phyloP scores from a whole-genome alignment of 2,797 vertebrate genomes.

The Helarctos malayanus region DNA sequence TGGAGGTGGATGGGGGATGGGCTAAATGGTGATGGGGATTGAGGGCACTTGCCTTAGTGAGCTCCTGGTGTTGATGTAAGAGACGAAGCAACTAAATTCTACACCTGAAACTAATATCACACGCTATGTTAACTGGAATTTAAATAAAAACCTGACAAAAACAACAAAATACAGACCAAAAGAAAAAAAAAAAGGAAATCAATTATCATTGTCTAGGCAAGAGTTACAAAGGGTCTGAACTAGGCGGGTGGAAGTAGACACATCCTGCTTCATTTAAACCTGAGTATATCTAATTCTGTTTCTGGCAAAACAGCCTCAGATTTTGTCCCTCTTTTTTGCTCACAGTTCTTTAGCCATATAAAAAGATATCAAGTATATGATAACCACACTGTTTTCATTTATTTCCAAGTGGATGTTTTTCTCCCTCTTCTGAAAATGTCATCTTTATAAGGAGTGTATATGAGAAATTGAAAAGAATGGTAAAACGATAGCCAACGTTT shows the following conservation, averaged over 20 bases:
- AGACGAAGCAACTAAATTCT: neutral
- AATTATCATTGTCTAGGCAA: neutral
- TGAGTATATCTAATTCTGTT: neutral
- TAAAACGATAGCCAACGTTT: neutral
- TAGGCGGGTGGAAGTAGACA: neutral
- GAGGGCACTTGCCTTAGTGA: neutral
- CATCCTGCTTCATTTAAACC: neutral
- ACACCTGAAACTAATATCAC: neutral
- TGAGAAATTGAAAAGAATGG: slow-evolving; percentile 24
- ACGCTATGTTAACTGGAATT: neutral
- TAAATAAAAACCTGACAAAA: neutral
- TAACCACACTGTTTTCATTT: slow-evolving; percentile 25
- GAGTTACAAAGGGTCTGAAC: neutral
- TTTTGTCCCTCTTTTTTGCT: neutral
- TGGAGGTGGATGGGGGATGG: neutral
- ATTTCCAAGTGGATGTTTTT: slow-evolving; percentile 4
- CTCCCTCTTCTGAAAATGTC: slow-evolving; percentile 43
- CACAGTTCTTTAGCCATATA: neutral
- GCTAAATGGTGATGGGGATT: neutral
- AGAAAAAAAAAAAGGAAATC: neutral
- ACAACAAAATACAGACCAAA: neutral
- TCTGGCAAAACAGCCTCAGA: neutral
- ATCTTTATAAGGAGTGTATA: neutral
- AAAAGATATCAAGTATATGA: neutral
- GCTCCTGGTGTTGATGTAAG: neutral